These are phyloP conservation scores for Condylostylus longicornis DNA, from an alignment of 1,140 invertebrate species.

Conservation along the genomic window DNA sequence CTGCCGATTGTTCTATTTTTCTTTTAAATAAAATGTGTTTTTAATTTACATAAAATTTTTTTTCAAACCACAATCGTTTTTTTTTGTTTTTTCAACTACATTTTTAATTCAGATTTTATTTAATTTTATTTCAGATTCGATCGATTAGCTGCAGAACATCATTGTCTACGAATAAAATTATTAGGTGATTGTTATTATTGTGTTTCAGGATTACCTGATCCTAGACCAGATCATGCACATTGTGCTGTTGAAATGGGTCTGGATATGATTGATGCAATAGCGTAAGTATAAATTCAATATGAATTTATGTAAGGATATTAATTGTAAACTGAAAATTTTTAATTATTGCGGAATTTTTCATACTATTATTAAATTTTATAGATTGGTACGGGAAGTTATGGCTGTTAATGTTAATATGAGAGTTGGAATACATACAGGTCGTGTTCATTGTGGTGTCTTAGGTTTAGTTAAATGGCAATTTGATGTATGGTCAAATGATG, in stretches of 20 bases:
- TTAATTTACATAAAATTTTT: too few relatives aligned
- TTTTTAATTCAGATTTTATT: not conserved
- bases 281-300: constrained; percentile 46
- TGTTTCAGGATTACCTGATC: constrained; percentile 76
- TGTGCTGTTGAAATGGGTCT: constrained; percentile 93
- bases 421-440: constrained; percentile 85
- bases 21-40: too few relatives aligned
- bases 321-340: not conserved
- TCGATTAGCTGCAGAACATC: constrained; percentile 74
- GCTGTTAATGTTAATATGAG: constrained; percentile 88
- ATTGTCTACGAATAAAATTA: constrained; percentile 83
- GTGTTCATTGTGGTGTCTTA: constrained; percentile 87
- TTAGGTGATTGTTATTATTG: constrained; percentile 93
- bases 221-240: constrained; percentile 76
- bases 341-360: not conserved
- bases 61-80: too few relatives aligned
- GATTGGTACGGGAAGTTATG: constrained; percentile 74
- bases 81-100: not conserved
- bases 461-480: constrained; percentile 67
- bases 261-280: constrained; percentile 93
- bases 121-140: too few relatives aligned
- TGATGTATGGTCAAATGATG: constrained; percentile 93
- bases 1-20: not conserved
- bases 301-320: not conserved
- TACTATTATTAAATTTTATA: constrained; percentile 25